Percentiles rank a stretch among this genome's conserved stretches.
Evolutionary conservation across 1,140 invertebrate species (phyloP).

Genomic region (Drosophila triauraria): DNA sequence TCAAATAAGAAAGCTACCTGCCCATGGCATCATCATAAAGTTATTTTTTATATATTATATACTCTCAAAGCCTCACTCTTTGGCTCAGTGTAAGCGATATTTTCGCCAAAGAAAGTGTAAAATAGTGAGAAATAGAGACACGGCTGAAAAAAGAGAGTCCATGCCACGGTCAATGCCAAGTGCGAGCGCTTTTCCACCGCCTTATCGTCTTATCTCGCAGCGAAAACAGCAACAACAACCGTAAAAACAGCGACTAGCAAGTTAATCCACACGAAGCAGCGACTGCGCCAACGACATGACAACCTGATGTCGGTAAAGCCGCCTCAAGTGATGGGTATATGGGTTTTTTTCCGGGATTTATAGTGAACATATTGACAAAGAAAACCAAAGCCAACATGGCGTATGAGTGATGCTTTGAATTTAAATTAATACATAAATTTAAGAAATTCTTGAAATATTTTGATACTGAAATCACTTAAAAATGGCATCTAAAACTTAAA

Average conservation of each 20-base stretch:
- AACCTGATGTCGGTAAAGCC: slow-evolving; percentile 35
- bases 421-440: neutral
- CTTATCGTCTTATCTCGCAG: slow-evolving; percentile 66
- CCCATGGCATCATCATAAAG: too few species aligned
- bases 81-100: slow-evolving; percentile 1
- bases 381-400: neutral
- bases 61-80: neutral
- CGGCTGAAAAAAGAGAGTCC: slow-evolving; percentile 17
- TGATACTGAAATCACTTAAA: too few species aligned
- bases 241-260: slow-evolving; percentile 29
- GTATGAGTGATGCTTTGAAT: slow-evolving; percentile 4
- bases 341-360: neutral
- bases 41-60: too few species aligned
- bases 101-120: neutral
- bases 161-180: slow-evolving; percentile 62
- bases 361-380: neutral
- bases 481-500: too few species aligned
- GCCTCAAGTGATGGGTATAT: neutral
- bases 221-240: slow-evolving; percentile 41
- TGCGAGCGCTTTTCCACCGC: slow-evolving; percentile 26
- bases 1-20: too few species aligned
- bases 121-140: neutral
- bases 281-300: slow-evolving; percentile 19
- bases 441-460: too few species aligned
- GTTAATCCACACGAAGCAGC: slow-evolving; percentile 36